Conservation (phyloP, 2,797 vertebrate species). For the Aldrovandia affinis region DNA sequence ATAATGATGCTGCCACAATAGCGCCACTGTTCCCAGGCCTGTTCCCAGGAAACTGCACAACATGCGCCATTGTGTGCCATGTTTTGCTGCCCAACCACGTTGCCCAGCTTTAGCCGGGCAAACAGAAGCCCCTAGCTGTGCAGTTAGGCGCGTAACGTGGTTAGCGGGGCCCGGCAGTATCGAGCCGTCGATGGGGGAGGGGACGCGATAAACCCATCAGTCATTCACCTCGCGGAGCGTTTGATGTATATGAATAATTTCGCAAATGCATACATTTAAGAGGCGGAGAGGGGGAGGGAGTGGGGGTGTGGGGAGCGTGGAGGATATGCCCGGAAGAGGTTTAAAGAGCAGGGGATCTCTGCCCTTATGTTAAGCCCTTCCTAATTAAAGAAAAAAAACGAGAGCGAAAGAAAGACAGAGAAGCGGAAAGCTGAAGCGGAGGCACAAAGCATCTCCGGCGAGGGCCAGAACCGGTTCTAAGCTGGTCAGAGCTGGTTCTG, state of each 20-base stretch:
- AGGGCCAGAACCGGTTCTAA: constrained; percentile 67
- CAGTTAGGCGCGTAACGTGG: constrained; percentile 52
- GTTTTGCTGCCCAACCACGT: constrained; percentile 82
- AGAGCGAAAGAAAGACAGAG: not conserved
- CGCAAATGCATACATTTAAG: constrained; percentile 47
- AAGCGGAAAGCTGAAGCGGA: constrained; percentile 59
- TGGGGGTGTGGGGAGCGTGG: constrained; percentile 36
- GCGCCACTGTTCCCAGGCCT: constrained; percentile 72
- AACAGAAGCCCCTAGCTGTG: constrained; percentile 62
- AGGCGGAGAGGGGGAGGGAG: constrained; percentile 49
- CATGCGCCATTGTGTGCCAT: constrained; percentile 77
- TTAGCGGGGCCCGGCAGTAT: constrained; percentile 27
- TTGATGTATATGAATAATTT: constrained; percentile 53
- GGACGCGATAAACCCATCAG: constrained; percentile 29
- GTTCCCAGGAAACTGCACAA: constrained; percentile 85
- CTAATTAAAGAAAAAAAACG: constrained; percentile 61
- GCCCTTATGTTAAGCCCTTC: constrained; percentile 58
- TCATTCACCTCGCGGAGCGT: constrained; percentile 55
- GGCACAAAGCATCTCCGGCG: constrained; percentile 60
- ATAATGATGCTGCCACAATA: constrained; percentile 83
- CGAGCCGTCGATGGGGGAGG: constrained; percentile 19
- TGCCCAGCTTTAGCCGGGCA: constrained; percentile 66
- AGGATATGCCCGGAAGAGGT: constrained; percentile 57
- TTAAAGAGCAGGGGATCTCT: constrained; percentile 53
- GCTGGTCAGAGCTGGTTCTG: constrained; percentile 79